Evolutionary conservation across 1,140 invertebrate genomes (phyloP), one percentile per base, ranked within the genome.

Genomic region (Phymorhynchus buccinoides): DNA sequence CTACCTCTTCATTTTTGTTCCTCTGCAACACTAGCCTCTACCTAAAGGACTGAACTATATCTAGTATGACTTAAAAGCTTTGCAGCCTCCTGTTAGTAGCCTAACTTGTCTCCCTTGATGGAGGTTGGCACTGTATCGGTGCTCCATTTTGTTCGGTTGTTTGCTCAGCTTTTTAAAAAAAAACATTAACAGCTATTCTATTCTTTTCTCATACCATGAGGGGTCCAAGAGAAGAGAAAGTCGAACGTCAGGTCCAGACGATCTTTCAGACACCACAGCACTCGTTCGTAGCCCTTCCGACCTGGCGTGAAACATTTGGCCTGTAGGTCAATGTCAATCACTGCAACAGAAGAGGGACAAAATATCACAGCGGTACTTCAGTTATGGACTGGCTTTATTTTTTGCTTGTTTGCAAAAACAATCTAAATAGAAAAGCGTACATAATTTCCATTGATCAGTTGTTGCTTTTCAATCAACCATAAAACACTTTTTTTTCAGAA

Each of bases 211-310:
- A 71, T 88, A 92, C 92, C 90, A 85, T 86, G 80, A 30, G 91
- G 89, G 27, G 37, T 82, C 92, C 92, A 92, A 27, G 88, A 83
- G 1, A 89, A 75, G 18, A 91, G 75, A 32, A 90, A 86, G 79
- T 92, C 84, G 85, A 90, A 90, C 12, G 41, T 75, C 9, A 92
- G 32, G 62, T 85, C 81, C 6, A 87, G 73, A n/a, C 87, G 56
- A 32, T 88, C 75, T n/a, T 84, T 84, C 16, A 92, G 83, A 81
- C 89, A 89, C 80, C 87, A 85, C 48, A 87, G 83, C 39, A 91
- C 88, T 80, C 88, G 86, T 12, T 92, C 88, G 83, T 92, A 92
- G 27, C 84, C 71, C 73, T 91, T 92, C 79, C 88, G 90, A 32
- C 90, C 90, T 62, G 90, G 90, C 18, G 39, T 80, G 80, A 92